A percentile compares a stretch with the other conserved stretches of the same genome.
These are phyloP conservation scores for Aphodius sticticus DNA, from an alignment of 2,888 invertebrate genomes.

Conservation along the genomic window DNA sequence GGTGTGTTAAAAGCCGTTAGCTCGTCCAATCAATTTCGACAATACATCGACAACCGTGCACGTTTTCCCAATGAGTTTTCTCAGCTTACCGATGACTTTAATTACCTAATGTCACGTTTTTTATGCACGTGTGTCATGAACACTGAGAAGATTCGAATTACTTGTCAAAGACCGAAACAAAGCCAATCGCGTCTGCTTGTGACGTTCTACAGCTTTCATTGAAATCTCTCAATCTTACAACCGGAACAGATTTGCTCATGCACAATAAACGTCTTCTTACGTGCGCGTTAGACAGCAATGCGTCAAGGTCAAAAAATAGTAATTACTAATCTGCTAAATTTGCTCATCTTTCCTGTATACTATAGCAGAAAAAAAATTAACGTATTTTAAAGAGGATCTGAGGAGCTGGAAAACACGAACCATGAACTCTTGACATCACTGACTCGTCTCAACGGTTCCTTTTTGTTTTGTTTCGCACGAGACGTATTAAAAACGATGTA, in stretches of 20 bases:
- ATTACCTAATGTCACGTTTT: not conserved
- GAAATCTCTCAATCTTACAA: not conserved
- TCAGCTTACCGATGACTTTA: not conserved
- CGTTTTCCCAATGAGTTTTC: not conserved
- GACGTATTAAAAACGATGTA: not conserved
- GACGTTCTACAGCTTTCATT: no score
- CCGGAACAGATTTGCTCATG: not conserved
- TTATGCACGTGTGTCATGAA: not conserved
- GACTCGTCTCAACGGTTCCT: not conserved
- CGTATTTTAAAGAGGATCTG: not conserved
- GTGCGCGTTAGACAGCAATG: not conserved
- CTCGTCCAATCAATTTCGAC: not conserved
- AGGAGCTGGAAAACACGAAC: not conserved
- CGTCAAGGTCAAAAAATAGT: not conserved
- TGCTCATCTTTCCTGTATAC: not conserved
- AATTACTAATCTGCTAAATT: not conserved
- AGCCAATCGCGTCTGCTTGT: no score
- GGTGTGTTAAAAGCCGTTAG: not conserved
- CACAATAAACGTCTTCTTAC: not conserved
- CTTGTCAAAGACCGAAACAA: not conserved
- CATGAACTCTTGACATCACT: not conserved
- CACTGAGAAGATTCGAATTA: not conserved
- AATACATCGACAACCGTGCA: not conserved
- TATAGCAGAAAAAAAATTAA: not conserved
- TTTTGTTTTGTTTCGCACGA: not conserved